Base-by-base conservation (phyloP, 2,113 vertebrate genomes). In the Cyphomyrus discorhynchus region DNA sequence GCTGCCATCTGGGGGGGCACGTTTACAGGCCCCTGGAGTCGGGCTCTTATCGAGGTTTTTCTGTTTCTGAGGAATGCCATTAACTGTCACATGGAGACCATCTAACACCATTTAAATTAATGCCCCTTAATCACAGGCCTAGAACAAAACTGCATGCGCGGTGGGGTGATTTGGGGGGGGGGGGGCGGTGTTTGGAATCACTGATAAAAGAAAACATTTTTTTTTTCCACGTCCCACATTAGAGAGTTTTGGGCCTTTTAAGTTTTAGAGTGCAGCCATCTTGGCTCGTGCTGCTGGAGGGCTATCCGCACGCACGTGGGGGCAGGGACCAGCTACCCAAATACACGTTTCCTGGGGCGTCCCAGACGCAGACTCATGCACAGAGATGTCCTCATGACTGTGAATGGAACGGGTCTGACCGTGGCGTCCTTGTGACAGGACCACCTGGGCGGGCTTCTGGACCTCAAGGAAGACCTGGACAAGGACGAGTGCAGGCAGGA, bases 401-500 rank as follows among this genome's bases (percentile, higher is more conserved):
- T 50, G n/a, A 53, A 39, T 0, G 31, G n/a, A 47, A 50, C 11
- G 3, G n/a, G 19, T 58, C 88, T 89, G 35, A 83, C 47, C 49
- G 46, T 24, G 31, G 13, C 15, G 1, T 42, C 24, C 52, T 1
- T 35, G 31, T 49, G 62, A 31, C 94, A 99, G 98, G 98, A 99
- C 85, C 97, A 97, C 39, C 93, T 96, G 91, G 96, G 95, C 70
- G 95, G 95, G 58, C 50, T 89, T 45, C 1, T 95, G 90, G 98
- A 99, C 93, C 95, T 98, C 95, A 98, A 98, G 91, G 98, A 99
- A 91, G 98, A 99, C 92, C 95, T 98, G 93, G 98, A 99, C 93
- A 97, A 98, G 91, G 98, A 99, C 1, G 98, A 99, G 93, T 98
- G 97, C 91, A 99, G 99, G 92, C 98, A 98, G 94, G 98, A 99